Percentiles rank a stretch among this genome's conserved stretches.
phyloP scores from a whole-genome alignment of 2,888 invertebrate genomes.

The Tachina fera region DNA sequence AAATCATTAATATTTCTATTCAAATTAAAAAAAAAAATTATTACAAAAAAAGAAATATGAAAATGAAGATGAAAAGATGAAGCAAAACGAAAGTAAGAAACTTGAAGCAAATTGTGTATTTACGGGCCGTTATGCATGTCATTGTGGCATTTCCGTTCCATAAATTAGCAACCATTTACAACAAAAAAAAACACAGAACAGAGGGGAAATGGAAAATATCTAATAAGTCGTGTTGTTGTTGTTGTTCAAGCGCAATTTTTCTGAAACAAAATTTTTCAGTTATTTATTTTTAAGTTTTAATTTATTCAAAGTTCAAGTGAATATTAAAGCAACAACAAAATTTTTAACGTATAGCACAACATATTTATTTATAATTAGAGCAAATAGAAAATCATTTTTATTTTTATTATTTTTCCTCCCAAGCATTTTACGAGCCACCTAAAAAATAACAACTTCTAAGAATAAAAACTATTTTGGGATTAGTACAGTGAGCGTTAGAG shows the following conservation, averaged over 20 bases:
- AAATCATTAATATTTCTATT: constrained; percentile 35
- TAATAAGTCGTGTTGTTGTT: constrained; percentile 5
- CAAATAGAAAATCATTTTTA: constrained; percentile 34
- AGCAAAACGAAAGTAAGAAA: not conserved
- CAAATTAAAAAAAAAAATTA: not conserved
- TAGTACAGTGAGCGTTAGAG: not conserved
- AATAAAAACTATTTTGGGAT: constrained; percentile 3
- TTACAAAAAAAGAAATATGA: not conserved
- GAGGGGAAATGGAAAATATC: not conserved
- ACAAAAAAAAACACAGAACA: constrained; percentile 32
- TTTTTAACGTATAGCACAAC: constrained; percentile 21
- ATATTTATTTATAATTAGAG: constrained; percentile 66
- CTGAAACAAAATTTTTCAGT: not conserved
- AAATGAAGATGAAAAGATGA: not conserved
- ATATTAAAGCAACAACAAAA: constrained; percentile 34
- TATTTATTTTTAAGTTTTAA: constrained; percentile 47
- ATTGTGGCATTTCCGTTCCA: constrained; percentile 71
- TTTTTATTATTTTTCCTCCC: not conserved
- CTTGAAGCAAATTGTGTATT: constrained; percentile 50
- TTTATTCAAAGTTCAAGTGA: constrained; percentile 68
- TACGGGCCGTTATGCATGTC: constrained; percentile 68
- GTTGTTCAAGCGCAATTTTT: constrained; percentile 31
- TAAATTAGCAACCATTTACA: constrained; percentile 58
- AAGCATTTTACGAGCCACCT: constrained; percentile 10
- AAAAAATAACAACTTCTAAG: constrained; percentile 10